These are phyloP conservation scores for Chionomys nivalis DNA, from an alignment of 2,113 vertebrate species.

Conservation along the genomic window DNA sequence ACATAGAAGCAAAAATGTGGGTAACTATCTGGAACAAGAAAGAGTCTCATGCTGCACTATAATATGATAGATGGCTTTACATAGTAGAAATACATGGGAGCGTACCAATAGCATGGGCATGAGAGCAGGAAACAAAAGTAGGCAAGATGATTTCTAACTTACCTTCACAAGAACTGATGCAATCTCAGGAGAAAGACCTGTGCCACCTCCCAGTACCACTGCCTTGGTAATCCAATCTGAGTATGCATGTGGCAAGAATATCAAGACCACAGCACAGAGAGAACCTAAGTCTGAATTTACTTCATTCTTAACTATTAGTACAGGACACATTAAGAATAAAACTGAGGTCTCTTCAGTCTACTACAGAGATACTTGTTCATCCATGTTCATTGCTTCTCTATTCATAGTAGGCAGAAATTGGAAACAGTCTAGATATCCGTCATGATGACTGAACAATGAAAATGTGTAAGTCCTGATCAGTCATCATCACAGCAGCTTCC, in stretches of 20 bases:
- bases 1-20: neutral
- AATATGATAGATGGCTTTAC: neutral
- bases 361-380: neutral
- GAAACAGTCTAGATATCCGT: neutral
- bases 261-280: too few species aligned
- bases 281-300: neutral
- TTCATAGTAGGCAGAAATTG: neutral
- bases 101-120: neutral
- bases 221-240: neutral
- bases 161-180: neutral
- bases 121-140: too few species aligned
- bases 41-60: neutral
- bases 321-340: neutral
- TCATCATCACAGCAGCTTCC: neutral
- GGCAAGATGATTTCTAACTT: neutral
- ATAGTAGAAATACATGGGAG: rapidly evolving
- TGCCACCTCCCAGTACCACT: neutral
- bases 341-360: neutral
- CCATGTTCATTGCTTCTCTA: neutral
- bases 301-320: neutral
- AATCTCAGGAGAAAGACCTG: neutral
- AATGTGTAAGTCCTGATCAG: neutral
- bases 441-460: neutral
- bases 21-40: neutral
- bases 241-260: neutral